Evolutionary conservation across 2,797 vertebrate genomes (phyloP), one percentile per base, ranked within the genome.

Genomic region (Tiaroga cobitis): DNA sequence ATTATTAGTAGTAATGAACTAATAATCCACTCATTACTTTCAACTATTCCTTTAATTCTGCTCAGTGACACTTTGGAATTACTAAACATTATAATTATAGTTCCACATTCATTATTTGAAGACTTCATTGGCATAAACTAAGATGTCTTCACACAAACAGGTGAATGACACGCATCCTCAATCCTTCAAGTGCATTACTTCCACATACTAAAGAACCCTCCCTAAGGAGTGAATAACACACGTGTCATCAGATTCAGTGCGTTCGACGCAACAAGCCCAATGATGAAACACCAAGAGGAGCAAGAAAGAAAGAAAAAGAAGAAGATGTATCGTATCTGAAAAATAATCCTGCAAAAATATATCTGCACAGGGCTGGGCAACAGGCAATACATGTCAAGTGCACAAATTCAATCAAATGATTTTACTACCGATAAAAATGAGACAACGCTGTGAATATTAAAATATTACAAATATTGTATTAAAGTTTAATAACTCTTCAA

Each of bases 211-310:
- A 19, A 19, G 26, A 34, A 19, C 63, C 59, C 65, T 34, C 18
- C 18, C 18, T 68, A 68, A 68, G 24, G 9, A 69, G 19, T 10
- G 49, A 75, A 54, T 13, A 51, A 13, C 29, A 19, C 26, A 24
- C 46, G 18, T 21, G 43, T 51, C 26, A 32, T 32, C 26, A 32
- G 69, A 26, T 26, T 61, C 37, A 16, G 69, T 18, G 41, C 13
- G 11, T 49, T 9, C 29, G n/a, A 79, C 29, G 29, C 29, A 29
- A 29, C 29, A 29, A 85, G 85, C 86, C 80, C 73, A 91, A 91
- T 93, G 91, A 81, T 73, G 69, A 86, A 82, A 83, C 26, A 84
- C 39, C 56, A 21, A 34, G 29, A 54, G 8, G 8, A 63, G n/a
- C 3, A 59, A n/a, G 21, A 70, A 91, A 91, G 4, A 49, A 16